Percentiles rank a stretch among this genome's conserved stretches.
phyloP scores from a whole-genome alignment of 2,888 invertebrate species.

The Caenorhabditis imperialis region DNA sequence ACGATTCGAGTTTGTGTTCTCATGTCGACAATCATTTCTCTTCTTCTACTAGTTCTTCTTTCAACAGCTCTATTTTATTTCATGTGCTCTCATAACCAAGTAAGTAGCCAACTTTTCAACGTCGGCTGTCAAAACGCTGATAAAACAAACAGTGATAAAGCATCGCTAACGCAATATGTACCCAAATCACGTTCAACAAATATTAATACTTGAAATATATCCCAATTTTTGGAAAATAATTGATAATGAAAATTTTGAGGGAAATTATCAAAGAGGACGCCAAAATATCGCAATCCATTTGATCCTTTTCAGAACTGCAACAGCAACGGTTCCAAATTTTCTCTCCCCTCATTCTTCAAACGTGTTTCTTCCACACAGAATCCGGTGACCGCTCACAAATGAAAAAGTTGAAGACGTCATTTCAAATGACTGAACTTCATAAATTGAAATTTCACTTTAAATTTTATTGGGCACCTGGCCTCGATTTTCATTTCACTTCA shows the following conservation, averaged over 20 bases:
- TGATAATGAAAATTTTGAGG: neutral
- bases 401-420: neutral
- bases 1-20: constrained; percentile 65
- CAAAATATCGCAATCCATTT: too few species aligned
- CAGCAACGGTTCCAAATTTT: constrained; percentile 40
- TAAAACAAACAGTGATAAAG: constrained; percentile 21
- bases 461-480: too few species aligned
- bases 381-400: constrained; percentile 48
- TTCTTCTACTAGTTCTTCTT: constrained; percentile 58
- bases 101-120: constrained; percentile 13
- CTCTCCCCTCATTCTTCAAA: constrained; percentile 56
- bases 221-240: constrained; percentile 2
- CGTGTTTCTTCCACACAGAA: constrained; percentile 33
- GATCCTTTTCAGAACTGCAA: constrained; percentile 38
- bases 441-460: too few species aligned
- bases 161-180: neutral
- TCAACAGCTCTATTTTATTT: constrained; percentile 50
- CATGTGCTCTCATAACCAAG: constrained; percentile 55
- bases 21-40: constrained; percentile 58
- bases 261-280: too few species aligned
- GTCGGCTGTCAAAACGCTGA: constrained; percentile 50
- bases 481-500: constrained; percentile 16
- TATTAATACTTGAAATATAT: too few species aligned
- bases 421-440: neutral
- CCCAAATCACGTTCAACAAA: too few species aligned